A percentile compares a stretch with the other conserved stretches of the same genome.
phyloP scores from a whole-genome alignment of 1,140 invertebrate species.

The Bombus consobrinus region DNA sequence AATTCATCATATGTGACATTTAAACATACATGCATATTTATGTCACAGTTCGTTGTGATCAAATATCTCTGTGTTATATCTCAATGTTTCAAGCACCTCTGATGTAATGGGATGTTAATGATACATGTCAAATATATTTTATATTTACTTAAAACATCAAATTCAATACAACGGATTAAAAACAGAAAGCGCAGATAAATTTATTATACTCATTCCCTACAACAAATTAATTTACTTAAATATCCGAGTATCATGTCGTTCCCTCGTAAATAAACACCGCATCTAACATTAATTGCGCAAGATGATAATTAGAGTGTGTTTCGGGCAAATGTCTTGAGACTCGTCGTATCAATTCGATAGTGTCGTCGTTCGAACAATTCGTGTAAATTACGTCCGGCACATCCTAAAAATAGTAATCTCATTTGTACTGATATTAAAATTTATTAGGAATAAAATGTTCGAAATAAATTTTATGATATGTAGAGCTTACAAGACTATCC shows the following conservation, averaged over 20 bases:
- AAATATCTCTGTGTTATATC: background rate
- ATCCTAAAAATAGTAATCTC: constrained; percentile 65
- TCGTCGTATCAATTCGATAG: constrained; percentile 75
- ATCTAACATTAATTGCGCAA: constrained; percentile 78
- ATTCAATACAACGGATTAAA: constrained; percentile 22
- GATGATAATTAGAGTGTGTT: constrained; percentile 75
- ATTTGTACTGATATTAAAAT: background rate
- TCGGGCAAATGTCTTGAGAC: constrained; percentile 74
- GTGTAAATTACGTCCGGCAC: constrained; percentile 71
- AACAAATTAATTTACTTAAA: constrained; percentile 4
- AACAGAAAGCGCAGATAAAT: background rate
- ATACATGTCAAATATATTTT: constrained; percentile 27
- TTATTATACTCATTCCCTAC: constrained; percentile 21
- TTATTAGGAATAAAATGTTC: background rate
- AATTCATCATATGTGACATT: background rate
- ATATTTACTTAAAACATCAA: constrained; percentile 7
- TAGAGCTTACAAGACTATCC: constrained; percentile 85
- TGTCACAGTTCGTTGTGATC: background rate
- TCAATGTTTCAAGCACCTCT: background rate
- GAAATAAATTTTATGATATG: background rate
- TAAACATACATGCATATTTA: constrained; percentile 1
- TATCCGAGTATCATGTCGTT: constrained; percentile 47
- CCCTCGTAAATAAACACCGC: constrained; percentile 76
- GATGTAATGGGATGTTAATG: background rate
- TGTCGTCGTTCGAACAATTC: constrained; percentile 78